Conservation (phyloP, 2,113 vertebrate genomes). For the Seriola quinqueradiata region DNA sequence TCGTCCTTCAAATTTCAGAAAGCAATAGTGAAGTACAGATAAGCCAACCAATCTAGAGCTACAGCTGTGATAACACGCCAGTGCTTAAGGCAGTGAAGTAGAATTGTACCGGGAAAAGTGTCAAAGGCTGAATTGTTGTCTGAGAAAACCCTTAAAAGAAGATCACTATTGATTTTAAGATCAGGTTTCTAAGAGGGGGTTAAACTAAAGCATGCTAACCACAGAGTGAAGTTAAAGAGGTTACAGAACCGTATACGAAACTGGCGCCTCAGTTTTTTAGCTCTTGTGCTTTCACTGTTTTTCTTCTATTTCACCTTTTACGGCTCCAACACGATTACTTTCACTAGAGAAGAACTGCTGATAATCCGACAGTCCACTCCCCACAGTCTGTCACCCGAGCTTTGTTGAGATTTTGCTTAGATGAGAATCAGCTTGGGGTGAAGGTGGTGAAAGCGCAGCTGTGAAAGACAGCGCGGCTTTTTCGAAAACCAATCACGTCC, state of each 20-base stretch:
- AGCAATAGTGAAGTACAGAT: neutral
- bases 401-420: too few relatives aligned
- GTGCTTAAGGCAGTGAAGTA: constrained; percentile 5
- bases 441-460: too few relatives aligned
- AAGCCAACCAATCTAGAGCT: constrained; percentile 18
- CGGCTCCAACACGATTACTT: too few relatives aligned
- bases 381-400: too few relatives aligned
- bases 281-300: neutral
- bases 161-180: neutral
- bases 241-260: neutral
- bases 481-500: too few relatives aligned
- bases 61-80: constrained; percentile 54
- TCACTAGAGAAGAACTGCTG: too few relatives aligned
- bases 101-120: constrained; percentile 14
- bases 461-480: too few relatives aligned
- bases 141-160: neutral
- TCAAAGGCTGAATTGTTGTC: constrained; percentile 2
- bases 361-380: too few relatives aligned
- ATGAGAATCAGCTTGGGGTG: too few relatives aligned
- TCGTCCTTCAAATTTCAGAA: neutral
- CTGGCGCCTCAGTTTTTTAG: neutral
- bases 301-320: too few relatives aligned
- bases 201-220: neutral
- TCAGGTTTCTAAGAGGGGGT: neutral
- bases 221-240: neutral